Conservation (phyloP, 35 echinoderm and acorn worm species). For the Nesometra sesokonis region DNA sequence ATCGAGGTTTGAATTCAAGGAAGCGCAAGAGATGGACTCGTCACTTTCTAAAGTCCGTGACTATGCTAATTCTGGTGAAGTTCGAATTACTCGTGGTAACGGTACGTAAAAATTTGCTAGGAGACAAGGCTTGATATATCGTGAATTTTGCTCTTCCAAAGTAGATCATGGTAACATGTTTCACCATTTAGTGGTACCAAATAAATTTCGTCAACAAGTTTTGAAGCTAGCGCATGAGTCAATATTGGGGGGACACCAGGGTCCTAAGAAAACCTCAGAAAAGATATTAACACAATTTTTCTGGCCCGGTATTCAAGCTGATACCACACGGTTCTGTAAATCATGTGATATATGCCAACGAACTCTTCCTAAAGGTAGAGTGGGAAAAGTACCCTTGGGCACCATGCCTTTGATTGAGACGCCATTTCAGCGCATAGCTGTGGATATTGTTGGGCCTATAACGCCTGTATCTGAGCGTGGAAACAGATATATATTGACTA, state of each 20-base stretch:
- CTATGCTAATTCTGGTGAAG: too few relatives aligned
- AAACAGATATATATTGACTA: too few relatives aligned
- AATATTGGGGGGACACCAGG: constrained; percentile 35
- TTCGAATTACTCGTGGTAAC: too few relatives aligned
- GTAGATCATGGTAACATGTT: background rate
- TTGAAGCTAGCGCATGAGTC: constrained; percentile 41
- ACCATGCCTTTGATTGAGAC: too few relatives aligned
- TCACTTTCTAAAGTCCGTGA: background rate
- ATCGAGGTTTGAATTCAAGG: background rate
- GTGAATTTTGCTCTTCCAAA: too few relatives aligned
- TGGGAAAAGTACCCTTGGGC: constrained; percentile 26
- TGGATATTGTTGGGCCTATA: background rate
- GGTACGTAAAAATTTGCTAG: too few relatives aligned
- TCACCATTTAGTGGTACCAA: constrained; percentile 37
- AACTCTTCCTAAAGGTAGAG: constrained; percentile 36
- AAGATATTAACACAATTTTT: constrained; percentile 17
- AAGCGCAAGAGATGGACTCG: background rate
- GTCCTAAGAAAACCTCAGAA: constrained; percentile 26
- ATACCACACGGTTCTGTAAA: constrained; percentile 12
- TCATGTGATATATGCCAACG: constrained; percentile 65
- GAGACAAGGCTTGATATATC: too few relatives aligned
- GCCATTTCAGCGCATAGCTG: too few relatives aligned
- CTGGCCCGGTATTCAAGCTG: constrained; percentile 43
- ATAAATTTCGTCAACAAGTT: constrained; percentile 2
- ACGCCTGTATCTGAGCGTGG: too few relatives aligned